Base-by-base conservation (phyloP, 2,888 invertebrate species). In the Phalera bucephala region DNA sequence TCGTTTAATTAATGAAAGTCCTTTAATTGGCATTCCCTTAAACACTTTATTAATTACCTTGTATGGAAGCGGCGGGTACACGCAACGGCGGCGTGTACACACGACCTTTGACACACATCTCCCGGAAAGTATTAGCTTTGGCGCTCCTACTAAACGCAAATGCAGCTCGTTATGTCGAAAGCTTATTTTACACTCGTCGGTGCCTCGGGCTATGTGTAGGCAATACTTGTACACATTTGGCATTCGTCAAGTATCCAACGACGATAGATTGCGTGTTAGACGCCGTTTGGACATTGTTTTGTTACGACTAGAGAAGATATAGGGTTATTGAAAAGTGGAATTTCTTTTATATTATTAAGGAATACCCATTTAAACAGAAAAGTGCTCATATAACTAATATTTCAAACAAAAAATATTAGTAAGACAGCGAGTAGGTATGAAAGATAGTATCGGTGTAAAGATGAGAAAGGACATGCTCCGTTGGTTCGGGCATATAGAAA, bases 161-260 rank as follows among this genome's bases (percentile, higher is more conserved):
- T 69, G 67, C 67, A 64, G 69, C 73, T 78, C 73, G 76, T 74
- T 77, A 75, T 76, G 75, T 73, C 75, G 78, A 78, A 80, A 78
- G 72, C 70, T 70, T 66, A 72, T 71, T 76, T 73, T 72, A 69
- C 69, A 69, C 69, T 55, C 53, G 57, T 63, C 46, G 55, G 52
- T 62, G 67, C 73, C 52, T 39, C 45, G 51, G 69, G 75, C 70
- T 47, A 52, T 40, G 45, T 51, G 53, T 54, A 52, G 50, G 36
- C 56, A 53, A 57, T 52, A 56, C 59, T 48, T 62, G 44, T 56
- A 53, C 43, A 33, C 44, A 44, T 68, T 63, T 65, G 60, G 59
- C 52, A 57, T 59, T 60, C 61, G 60, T 62, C 64, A 62, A 60
- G 52, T 47, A 53, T 58, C 52, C 48, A 45, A 52, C 45, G 40